phyloP scores from a whole-genome alignment of 2,113 vertebrate genomes.

The Albula glossodonta region DNA sequence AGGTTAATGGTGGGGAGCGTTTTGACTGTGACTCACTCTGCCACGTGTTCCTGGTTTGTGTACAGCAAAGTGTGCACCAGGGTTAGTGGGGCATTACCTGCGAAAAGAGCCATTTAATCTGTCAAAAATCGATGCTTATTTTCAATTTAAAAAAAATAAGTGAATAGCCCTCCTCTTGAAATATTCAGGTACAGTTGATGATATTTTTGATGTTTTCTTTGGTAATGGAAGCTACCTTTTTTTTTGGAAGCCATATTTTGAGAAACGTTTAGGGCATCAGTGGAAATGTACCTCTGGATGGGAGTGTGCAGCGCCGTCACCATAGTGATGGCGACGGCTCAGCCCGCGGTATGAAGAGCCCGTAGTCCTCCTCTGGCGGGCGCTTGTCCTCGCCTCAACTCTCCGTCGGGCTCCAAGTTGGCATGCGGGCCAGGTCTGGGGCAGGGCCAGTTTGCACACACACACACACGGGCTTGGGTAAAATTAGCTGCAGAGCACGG shows the following conservation, averaged over 20 bases:
- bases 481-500: slow-evolving; percentile 30
- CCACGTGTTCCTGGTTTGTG: background rate
- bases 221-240: background rate
- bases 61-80: background rate
- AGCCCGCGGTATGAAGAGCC: background rate
- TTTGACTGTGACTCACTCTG: background rate
- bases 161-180: no score
- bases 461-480: slow-evolving; percentile 45
- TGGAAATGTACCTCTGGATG: background rate
- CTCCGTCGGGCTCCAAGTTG: slow-evolving; percentile 38
- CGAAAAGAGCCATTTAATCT: background rate
- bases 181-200: no score
- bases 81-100: background rate
- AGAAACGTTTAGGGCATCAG: background rate
- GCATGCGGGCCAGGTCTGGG: slow-evolving; percentile 31
- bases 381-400: slow-evolving; percentile 40
- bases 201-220: no score
- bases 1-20: background rate
- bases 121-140: background rate
- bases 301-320: background rate
- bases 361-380: background rate
- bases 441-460: slow-evolving; percentile 40
- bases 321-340: background rate
- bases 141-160: background rate
- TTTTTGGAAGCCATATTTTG: background rate